Evolutionary conservation across 2,888 invertebrate genomes (phyloP), one percentile per base, ranked within the genome.

Genomic region (Anodontia alba): DNA sequence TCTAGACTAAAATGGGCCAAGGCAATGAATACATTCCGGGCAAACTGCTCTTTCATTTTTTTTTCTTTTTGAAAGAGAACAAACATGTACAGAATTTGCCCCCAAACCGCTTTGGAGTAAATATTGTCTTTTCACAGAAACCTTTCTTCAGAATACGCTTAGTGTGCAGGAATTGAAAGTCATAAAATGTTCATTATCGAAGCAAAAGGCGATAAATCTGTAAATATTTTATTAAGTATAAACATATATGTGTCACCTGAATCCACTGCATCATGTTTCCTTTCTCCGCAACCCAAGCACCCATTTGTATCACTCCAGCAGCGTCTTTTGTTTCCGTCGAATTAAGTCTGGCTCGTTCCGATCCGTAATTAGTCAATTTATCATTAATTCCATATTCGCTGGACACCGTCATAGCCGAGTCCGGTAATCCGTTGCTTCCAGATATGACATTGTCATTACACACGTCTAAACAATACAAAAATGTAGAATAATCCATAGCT

Each of bases 211-310:
- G n/a, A n/a, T n/a, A n/a, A n/a, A n/a, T n/a, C n/a, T n/a, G n/a
- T n/a, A n/a, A n/a, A n/a, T n/a, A n/a, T 38, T 38, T 12, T 12
- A 38, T 38, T 38, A 38, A 8, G 38, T 12, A 38, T 38, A 38
- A 38, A 38, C 12, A 12, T 5, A 12, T 38, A 8, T 8, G 12
- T 38, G 38, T 38, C 12, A 89, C 89, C 80, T 88, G 87, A 33
- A 89, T 85, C 81, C 84, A 89, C 71, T 89, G 88, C 75, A 83
- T 83, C 29, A 88, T 81, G 70, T 86, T 75, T 49, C 75, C 80
- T 69, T 87, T 84, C 68, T 85, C 84, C 5, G 89, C 83, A 5
- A 87, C 81, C 89, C 89, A 89, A 26, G 76, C 85, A 10, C 88
- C 89, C 70, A 88, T 85, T 33, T 87, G 87, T 29, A 82, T 80